phyloP scores from a whole-genome alignment of 2,888 invertebrate species.

The Julus scandinavius region DNA sequence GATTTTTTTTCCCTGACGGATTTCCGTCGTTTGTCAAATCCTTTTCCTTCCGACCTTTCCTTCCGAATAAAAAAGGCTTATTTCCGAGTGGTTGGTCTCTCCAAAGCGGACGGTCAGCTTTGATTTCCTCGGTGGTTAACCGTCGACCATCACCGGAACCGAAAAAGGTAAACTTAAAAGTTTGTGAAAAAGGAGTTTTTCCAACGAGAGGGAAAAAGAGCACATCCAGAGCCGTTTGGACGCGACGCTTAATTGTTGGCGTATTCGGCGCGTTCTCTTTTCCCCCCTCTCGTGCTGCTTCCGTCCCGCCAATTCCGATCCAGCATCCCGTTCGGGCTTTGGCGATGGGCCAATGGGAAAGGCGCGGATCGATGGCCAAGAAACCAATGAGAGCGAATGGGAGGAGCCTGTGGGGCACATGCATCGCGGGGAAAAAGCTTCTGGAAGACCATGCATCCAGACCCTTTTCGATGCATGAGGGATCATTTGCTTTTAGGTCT shows the following conservation, averaged over 20 bases:
- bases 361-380: background rate
- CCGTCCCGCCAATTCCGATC: constrained; percentile 20
- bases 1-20: background rate
- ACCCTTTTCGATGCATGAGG: background rate
- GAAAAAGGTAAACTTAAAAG: background rate
- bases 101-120: background rate
- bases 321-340: constrained; percentile 6
- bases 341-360: constrained; percentile 27
- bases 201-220: background rate
- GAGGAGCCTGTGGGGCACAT: constrained; percentile 7
- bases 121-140: background rate
- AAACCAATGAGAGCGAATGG: background rate
- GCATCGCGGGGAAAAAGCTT: background rate
- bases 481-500: background rate
- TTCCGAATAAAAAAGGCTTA: constrained; percentile 7
- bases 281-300: background rate
- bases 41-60: background rate
- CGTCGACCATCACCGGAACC: background rate
- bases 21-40: background rate
- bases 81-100: background rate
- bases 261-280: background rate
- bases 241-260: background rate
- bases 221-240: constrained; percentile 14
- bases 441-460: background rate
- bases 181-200: background rate